phyloP scores from a whole-genome alignment of 2,797 vertebrate genomes.

The Leucoraja ocellata region DNA sequence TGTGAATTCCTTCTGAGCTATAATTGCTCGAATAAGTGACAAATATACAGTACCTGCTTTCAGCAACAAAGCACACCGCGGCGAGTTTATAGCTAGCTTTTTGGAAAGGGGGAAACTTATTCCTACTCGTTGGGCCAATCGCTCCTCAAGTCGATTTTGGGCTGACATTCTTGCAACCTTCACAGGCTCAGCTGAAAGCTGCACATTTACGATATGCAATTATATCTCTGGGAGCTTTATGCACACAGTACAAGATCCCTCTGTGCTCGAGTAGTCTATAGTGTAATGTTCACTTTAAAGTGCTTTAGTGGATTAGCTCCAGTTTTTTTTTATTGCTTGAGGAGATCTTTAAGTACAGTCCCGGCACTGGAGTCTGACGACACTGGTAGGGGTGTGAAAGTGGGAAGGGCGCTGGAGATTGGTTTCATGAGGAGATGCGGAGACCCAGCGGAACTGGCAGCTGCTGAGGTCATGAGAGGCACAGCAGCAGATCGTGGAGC shows the following conservation, averaged over 20 bases:
- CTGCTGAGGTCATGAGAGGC: constrained; percentile 66
- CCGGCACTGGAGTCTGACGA: constrained; percentile 77
- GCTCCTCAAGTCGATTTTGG: not conserved
- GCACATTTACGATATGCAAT: constrained; percentile 6
- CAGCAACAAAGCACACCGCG: not conserved
- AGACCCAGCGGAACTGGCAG: constrained; percentile 53
- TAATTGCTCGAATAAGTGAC: not conserved
- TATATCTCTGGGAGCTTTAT: not conserved
- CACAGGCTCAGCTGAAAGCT: not conserved
- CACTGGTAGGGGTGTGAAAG: constrained; percentile 87
- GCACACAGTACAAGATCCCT: not conserved
- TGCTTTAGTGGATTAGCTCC: constrained; percentile 49
- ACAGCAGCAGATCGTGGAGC: constrained; percentile 87
- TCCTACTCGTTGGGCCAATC: not conserved
- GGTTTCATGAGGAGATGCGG: constrained; percentile 92
- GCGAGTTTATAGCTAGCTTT: not conserved
- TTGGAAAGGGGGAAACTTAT: not conserved
- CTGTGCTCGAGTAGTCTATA: constrained; percentile 40
- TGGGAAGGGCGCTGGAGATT: constrained; percentile 79
- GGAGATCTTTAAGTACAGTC: constrained; percentile 80
- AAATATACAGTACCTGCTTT: not conserved
- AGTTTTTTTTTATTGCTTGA: constrained; percentile 69
- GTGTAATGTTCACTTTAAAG: constrained; percentile 58
- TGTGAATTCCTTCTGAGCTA: not conserved
- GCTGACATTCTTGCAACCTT: not conserved